Evolutionary conservation across 2,113 vertebrate species (phyloP), one percentile per base, ranked within the genome.

Genomic region (Lagopus leucura): DNA sequence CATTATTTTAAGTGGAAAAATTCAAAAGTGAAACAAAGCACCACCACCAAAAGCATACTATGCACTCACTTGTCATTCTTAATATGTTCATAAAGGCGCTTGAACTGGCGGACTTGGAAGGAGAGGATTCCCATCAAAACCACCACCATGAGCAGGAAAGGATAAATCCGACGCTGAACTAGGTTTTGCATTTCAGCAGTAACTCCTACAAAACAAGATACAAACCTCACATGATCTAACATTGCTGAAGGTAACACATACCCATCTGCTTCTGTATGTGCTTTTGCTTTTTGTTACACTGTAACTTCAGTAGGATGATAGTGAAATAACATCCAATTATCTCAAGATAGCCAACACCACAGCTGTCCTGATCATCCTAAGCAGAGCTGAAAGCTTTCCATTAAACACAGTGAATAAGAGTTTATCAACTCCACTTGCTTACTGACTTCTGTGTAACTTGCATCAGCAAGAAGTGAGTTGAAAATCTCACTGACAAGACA

Each of bases 41-140:
- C 61, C 60, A 10, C 10, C 36, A 38, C 14, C 61, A 40, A 19
- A 19, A 64, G 12, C 8, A 22, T 30, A 21, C 25, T 38, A 20
- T 30, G 61, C 75, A 97, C 98, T 97, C 97, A 99, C 99, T 99
- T 99, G 98, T 99, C 99, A 34, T 99, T 99, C 97, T 99, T 99
- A 97, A 99, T 99, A 97, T 99, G 99, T 93, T 99, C 99, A 93
- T 99, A 99, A 97, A 99, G 99, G 95, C 99, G 99, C 98, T 99
- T 99, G 96, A 99, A 99, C 95, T 99, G 99, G 94, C 99, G 98
- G 88, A 99, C 98, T 98, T 99, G 99, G 97, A 99, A 99, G 96
- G 99, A 99, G 28, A 99, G 97, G 96, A 99, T 99, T 86, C 98
- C 99, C 95, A 99, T 98, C 92, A 99, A 98, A 27, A 99, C 98